Percentiles rank a stretch among this genome's conserved stretches.
These are phyloP conservation scores for Alauda arvensis DNA, from an alignment of 2,797 vertebrate species.

Conservation along the genomic window DNA sequence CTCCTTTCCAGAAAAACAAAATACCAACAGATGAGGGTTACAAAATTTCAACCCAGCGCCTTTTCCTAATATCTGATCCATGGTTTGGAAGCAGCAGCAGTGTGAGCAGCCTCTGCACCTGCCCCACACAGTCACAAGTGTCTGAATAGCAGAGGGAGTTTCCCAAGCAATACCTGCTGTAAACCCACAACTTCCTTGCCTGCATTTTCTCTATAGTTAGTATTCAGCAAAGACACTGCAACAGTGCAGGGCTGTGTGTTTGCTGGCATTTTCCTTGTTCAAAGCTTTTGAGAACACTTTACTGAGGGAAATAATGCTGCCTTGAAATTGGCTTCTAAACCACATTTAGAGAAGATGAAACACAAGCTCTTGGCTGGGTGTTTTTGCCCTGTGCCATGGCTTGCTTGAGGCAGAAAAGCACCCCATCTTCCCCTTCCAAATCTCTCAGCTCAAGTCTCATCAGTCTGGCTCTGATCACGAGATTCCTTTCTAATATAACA, in stretches of 20 bases:
- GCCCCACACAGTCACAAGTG: neutral
- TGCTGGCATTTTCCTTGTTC: constrained; percentile 39
- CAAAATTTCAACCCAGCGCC: neutral
- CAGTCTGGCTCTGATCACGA: neutral
- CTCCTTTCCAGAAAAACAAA: constrained; percentile 40
- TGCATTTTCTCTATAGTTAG: constrained; percentile 19
- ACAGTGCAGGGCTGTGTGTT: constrained; percentile 28
- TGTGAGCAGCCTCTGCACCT: neutral
- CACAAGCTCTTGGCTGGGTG: constrained; percentile 31
- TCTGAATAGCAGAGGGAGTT: neutral
- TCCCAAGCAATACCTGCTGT: neutral
- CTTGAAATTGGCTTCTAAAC: constrained; percentile 41
- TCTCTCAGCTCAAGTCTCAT: neutral
- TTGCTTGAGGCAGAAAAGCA: constrained; percentile 1
- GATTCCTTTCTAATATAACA: neutral
- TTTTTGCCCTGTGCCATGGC: constrained; percentile 4
- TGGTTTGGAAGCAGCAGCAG: neutral
- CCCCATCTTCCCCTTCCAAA: neutral
- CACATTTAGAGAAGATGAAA: constrained; percentile 35
- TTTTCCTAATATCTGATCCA: neutral
- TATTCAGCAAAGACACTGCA: constrained; percentile 41
- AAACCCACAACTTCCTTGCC: neutral
- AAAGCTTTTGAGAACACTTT: constrained; percentile 47
- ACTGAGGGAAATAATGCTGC: constrained; percentile 41
- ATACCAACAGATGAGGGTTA: neutral